Evolutionary conservation across 2,888 invertebrate genomes (phyloP).

Genomic region (Trachelus tabidus): DNA sequence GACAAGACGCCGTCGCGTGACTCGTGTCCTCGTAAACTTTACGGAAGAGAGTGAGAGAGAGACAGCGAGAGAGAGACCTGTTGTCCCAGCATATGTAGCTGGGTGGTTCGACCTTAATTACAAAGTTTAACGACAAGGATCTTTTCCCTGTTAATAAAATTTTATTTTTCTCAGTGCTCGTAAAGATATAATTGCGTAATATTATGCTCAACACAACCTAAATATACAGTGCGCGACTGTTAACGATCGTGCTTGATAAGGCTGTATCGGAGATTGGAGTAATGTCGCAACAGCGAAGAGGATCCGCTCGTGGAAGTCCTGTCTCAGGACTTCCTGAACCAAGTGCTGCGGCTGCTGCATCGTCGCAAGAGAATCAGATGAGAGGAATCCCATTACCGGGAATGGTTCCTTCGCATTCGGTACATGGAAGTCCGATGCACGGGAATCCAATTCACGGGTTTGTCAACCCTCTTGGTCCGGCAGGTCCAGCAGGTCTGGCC

Average conservation of each 20-base stretch:
- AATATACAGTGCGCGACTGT: background rate
- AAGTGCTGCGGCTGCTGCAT: background rate
- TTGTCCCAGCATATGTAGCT: background rate
- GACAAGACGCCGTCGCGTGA: background rate
- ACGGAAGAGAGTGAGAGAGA: background rate
- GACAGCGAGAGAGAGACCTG: background rate
- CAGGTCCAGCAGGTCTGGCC: slow-evolving; percentile 41
- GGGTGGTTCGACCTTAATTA: background rate
- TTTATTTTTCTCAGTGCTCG: background rate
- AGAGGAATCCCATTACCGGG: slow-evolving; percentile 61
- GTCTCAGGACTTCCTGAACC: slow-evolving; percentile 40
- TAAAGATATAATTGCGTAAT: background rate
- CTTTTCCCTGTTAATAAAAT: background rate
- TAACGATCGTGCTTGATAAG: background rate
- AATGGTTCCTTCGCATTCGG: slow-evolving; percentile 49
- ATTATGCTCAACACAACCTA: background rate
- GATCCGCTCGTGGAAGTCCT: slow-evolving; percentile 43
- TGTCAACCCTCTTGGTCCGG: slow-evolving; percentile 60
- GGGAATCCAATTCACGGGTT: slow-evolving; percentile 57
- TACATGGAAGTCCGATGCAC: slow-evolving; percentile 43
- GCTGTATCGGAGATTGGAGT: background rate
- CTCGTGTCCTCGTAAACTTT: background rate
- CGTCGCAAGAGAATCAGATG: slow-evolving; percentile 50
- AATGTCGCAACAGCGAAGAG: slow-evolving; percentile 47
- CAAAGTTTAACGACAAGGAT: background rate